phyloP scores from a whole-genome alignment of 2,888 invertebrate species.

The Timandra comae region DNA sequence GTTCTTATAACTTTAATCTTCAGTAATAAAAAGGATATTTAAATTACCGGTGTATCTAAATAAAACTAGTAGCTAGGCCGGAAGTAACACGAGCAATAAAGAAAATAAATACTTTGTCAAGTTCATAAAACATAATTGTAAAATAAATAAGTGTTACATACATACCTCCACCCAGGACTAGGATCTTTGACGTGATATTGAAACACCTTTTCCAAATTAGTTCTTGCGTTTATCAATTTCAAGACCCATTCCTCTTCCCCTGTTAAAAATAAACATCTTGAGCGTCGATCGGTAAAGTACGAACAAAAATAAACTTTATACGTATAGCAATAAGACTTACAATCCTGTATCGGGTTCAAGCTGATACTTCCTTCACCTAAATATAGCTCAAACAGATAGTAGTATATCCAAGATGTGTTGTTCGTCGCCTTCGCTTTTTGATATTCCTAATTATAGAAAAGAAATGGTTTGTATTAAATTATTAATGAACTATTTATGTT shows the following conservation, averaged over 20 bases:
- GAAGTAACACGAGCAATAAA: no score
- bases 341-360: slow-evolving; percentile 55
- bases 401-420: slow-evolving; percentile 62
- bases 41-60: no score
- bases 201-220: slow-evolving; percentile 49
- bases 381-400: slow-evolving; percentile 56
- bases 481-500: no score
- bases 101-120: no score
- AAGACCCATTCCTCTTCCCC: slow-evolving; percentile 67
- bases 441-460: slow-evolving; percentile 51
- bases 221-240: slow-evolving; percentile 50
- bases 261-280: slow-evolving; percentile 19
- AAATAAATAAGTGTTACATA: slow-evolving; percentile 5
- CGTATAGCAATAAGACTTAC: slow-evolving; percentile 39
- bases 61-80: no score
- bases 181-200: slow-evolving; percentile 4
- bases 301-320: no score
- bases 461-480: no score
- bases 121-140: no score
- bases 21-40: no score
- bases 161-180: slow-evolving; percentile 46
- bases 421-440: slow-evolving; percentile 66
- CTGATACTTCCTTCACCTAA: slow-evolving; percentile 57
- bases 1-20: no score
- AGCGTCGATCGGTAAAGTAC: no score